These are phyloP conservation scores for Leptinotarsa peninsularis DNA, from an alignment of 2,888 invertebrate species.

Conservation along the genomic window DNA sequence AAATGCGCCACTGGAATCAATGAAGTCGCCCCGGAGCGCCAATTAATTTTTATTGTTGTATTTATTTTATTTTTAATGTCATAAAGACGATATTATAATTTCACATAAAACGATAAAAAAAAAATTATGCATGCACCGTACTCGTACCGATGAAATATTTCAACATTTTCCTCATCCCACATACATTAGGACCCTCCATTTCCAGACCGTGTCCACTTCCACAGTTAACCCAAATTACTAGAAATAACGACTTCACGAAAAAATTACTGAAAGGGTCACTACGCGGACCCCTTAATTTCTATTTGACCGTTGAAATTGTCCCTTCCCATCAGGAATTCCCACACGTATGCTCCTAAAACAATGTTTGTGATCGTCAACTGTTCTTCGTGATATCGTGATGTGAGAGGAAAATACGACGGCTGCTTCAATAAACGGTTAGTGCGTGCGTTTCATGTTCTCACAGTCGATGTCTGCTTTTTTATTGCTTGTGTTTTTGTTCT, in stretches of 20 bases:
- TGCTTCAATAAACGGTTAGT: neutral
- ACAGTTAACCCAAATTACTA: neutral
- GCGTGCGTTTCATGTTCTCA: constrained; percentile 10
- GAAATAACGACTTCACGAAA: neutral
- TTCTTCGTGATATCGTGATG: constrained; percentile 19
- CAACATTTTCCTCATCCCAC: too few relatives aligned
- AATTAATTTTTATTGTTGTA: too few relatives aligned
- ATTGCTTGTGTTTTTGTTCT: constrained; percentile 1
- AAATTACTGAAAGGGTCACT: neutral
- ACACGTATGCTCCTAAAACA: constrained; percentile 1
- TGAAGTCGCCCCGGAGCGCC: too few relatives aligned
- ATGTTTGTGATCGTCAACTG: constrained; percentile 6
- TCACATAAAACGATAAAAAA: too few relatives aligned
- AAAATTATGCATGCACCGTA: too few relatives aligned
- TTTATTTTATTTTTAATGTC: too few relatives aligned
- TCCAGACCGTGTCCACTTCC: neutral
- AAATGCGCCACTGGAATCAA: too few relatives aligned
- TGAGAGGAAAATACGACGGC: neutral
- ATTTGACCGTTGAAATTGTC: constrained; percentile 1
- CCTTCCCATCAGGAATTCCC: neutral
- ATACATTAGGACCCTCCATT: too few relatives aligned
- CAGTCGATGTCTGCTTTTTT: constrained; percentile 16
- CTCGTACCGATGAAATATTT: too few relatives aligned
- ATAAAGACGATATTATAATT: too few relatives aligned
- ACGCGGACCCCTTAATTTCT: neutral